Base-by-base conservation (phyloP, 2,113 vertebrate species). In the Dinomys branickii region DNA sequence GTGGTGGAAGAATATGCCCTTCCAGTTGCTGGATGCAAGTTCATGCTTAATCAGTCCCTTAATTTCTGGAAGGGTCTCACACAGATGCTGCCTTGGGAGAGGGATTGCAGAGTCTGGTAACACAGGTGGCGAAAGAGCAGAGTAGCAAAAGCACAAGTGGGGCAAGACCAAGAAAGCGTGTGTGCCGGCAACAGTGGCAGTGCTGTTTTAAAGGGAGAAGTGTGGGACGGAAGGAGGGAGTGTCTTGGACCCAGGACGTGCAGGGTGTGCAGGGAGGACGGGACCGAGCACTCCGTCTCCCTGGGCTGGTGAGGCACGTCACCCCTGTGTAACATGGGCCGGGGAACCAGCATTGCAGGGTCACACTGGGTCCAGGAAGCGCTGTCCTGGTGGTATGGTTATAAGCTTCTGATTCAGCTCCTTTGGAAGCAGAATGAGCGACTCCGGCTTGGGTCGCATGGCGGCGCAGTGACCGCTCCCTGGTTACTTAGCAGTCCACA, bases 251-350 rank as follows among this genome's bases (percentile, higher is more conserved):
- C 30, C 26, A 30, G 47, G 13, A 17, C 24, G 13, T 47, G 73
- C 38, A 28, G 12, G 22, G 26, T 4, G 26, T 47, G 26, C 41
- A 5, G 24, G 20, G 12, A 28, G 26, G 73, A 33, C 47, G 54
- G 77, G 77, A 20, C 17, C 30, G 3, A 20, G 26, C 6, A 5
- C 28, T 24, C 4, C 44, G 44, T 77, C 41, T 30, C 44, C 26
- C 28, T 47, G 44, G 9, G 22, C 22, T 6, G 16, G 11, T 3
- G 38, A 4, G 1, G 8, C 3, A 7, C 13, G 24, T 12, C 11
- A 14, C 28, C 73, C 41, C 24, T 75, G 38, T 10, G 12, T 0
- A 13, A 47, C 1, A 12, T 2, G 28, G 41, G 13, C 44, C 2
- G 5, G 28, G 24, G 28, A 30, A 9, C 47, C 13, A 19, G 7